These are phyloP conservation scores for Pemphredon lugubris DNA, from an alignment of 2,888 invertebrate species.

Conservation along the genomic window DNA sequence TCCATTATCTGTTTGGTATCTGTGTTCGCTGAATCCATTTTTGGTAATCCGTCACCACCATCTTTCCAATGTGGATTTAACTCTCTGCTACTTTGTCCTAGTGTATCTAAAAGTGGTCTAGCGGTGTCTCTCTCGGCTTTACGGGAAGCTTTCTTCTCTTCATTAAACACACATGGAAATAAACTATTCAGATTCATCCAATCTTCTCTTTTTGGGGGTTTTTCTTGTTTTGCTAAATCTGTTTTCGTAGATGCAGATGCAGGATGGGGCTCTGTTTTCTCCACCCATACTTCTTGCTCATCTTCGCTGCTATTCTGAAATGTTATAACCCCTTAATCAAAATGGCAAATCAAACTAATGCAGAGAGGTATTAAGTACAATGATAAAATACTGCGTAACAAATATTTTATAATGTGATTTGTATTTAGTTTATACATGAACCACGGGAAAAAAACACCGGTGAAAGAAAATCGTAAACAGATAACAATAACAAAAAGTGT, in stretches of 20 bases:
- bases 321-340: conserved; percentile 5
- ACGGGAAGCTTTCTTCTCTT: conserved; percentile 80
- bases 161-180: conserved; percentile 80
- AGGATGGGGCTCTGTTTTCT: conserved; percentile 78
- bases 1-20: conserved; percentile 64
- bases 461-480: not conserved
- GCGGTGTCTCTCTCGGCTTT: conserved; percentile 82
- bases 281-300: conserved; percentile 85
- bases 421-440: conserved; percentile 1
- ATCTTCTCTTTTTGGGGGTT: conserved; percentile 83
- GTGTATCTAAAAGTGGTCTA: conserved; percentile 85
- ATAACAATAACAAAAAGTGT: not conserved
- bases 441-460: not conserved
- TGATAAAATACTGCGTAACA: conserved; percentile 25
- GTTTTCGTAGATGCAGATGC: conserved; percentile 2
- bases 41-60: conserved; percentile 92
- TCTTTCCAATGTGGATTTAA: conserved; percentile 96
- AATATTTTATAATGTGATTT: conserved; percentile 30
- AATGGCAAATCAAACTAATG: not conserved
- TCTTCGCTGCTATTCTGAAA: conserved; percentile 43
- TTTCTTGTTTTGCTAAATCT: conserved; percentile 51
- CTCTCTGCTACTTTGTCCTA: conserved; percentile 88
- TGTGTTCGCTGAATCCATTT: conserved; percentile 76
- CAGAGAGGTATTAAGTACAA: conserved; percentile 15
- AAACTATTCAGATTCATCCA: conserved; percentile 90